Evolutionary conservation across 2,113 vertebrate genomes (phyloP), one percentile per base, ranked within the genome.

Genomic region (Lepus europaeus): DNA sequence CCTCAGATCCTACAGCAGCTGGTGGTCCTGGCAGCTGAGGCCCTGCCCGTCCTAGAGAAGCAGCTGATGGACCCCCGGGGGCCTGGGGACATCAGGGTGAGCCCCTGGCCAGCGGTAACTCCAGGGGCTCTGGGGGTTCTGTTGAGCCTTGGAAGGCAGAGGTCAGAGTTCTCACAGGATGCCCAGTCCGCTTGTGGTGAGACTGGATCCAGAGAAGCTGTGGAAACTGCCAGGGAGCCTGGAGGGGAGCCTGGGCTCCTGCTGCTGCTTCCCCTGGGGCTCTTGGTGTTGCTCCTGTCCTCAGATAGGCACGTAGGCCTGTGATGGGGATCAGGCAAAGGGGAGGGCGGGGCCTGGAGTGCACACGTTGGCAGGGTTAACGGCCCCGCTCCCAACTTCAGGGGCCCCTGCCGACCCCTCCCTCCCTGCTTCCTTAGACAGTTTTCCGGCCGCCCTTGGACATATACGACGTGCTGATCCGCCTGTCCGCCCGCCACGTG

Each of bases 361-460:
- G 64, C 79, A 25, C 45, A 25, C 10, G 27, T 45, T 59, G n/a
- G 68, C 68, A 14, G 25, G 19, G 7, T 91, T 91, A 88, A 63
- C 56, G 39, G 29, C 70, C 70, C 13, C 49, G 31, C 16, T 36
- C 27, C 66, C 49, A 22, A 27, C 45, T 82, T 33, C 3, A 3
- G 51, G n/a, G 31, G 36, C 11, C 9, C 12, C 64, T 59, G 22
- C 49, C 83, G 45, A 83, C 13, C 20, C 13, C 10, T 78, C 0
- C n/a, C 31, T 56, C 3, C 14, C 51, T 23, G 73, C 29, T 70
- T 90, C 61, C 95, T 72, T 93, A 99, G 99, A 98, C 99, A 76
- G 98, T 98, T 68, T 99, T 99, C 98, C 99, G 99, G 29, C 99
- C 99, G n/a, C 99, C 99, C 29, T 72, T 99, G 97, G 99, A 99